Evolutionary conservation across 2,797 vertebrate species (phyloP).

Genomic region (Poecilia wingei): DNA sequence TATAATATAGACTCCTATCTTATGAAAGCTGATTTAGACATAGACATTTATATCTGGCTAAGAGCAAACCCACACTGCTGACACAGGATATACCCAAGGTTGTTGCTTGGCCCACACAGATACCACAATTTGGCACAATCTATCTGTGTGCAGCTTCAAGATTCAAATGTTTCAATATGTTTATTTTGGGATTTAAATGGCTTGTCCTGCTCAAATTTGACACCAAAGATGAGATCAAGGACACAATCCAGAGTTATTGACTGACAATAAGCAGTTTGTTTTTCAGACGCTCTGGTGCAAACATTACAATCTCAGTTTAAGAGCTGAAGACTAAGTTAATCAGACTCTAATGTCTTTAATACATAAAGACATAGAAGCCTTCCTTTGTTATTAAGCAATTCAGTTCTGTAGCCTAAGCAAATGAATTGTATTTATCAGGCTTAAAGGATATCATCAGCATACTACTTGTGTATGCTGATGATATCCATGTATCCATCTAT

Average conservation of each 20-base stretch:
- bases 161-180: neutral
- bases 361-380: neutral
- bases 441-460: neutral
- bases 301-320: neutral
- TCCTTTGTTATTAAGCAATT: too few species aligned
- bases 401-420: neutral
- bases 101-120: neutral
- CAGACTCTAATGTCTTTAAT: neutral
- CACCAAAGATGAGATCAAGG: neutral
- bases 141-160: neutral
- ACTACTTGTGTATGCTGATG: too few species aligned
- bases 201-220: neutral
- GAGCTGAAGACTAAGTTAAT: neutral
- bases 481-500: neutral
- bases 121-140: neutral
- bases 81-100: neutral
- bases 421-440: neutral
- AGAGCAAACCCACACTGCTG: neutral
- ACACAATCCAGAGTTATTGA: neutral
- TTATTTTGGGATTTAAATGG: neutral
- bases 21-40: neutral
- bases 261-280: neutral
- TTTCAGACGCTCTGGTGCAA: neutral
- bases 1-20: too few species aligned
- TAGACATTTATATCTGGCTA: neutral